Conservation (phyloP, 2,888 invertebrate genomes). For the Apamea sordens region DNA sequence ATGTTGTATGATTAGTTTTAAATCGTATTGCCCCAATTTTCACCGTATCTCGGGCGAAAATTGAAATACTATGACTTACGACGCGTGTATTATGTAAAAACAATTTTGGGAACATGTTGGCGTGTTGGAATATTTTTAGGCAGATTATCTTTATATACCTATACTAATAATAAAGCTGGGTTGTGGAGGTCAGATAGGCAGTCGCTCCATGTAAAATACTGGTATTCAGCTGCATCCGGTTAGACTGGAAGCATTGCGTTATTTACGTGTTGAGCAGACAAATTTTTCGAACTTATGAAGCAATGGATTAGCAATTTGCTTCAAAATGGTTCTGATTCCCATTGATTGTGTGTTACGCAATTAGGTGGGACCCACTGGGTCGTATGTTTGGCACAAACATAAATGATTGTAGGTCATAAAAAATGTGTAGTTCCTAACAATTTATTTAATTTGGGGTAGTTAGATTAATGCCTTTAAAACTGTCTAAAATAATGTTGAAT, state of each 20-base stretch:
- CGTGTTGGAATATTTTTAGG: conserved; percentile 33
- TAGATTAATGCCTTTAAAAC: background rate
- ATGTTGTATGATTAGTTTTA: conserved; percentile 71
- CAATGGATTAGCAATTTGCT: too few species aligned
- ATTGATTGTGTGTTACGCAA: too few species aligned
- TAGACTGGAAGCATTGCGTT: too few species aligned
- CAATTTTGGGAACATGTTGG: conserved; percentile 41
- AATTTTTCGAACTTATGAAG: too few species aligned
- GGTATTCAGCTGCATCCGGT: too few species aligned
- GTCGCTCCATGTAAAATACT: too few species aligned
- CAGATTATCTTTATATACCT: background rate
- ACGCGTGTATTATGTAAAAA: conserved; percentile 50
- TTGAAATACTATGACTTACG: conserved; percentile 60
- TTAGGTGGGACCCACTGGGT: too few species aligned
- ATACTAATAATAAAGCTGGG: too few species aligned
- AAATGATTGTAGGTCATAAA: conserved; percentile 1
- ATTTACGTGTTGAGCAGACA: too few species aligned
- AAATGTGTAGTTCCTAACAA: background rate
- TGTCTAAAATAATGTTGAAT: conserved; percentile 12
- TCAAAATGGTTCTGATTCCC: too few species aligned
- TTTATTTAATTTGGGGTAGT: background rate
- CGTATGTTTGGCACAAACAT: too few species aligned
- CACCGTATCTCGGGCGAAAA: conserved; percentile 55
- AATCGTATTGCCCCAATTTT: conserved; percentile 71
- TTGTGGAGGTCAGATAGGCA: too few species aligned